A percentile compares a stretch with the other conserved stretches of the same genome.
phyloP scores from a whole-genome alignment of 1,140 invertebrate genomes.

The Batillaria attramentaria region DNA sequence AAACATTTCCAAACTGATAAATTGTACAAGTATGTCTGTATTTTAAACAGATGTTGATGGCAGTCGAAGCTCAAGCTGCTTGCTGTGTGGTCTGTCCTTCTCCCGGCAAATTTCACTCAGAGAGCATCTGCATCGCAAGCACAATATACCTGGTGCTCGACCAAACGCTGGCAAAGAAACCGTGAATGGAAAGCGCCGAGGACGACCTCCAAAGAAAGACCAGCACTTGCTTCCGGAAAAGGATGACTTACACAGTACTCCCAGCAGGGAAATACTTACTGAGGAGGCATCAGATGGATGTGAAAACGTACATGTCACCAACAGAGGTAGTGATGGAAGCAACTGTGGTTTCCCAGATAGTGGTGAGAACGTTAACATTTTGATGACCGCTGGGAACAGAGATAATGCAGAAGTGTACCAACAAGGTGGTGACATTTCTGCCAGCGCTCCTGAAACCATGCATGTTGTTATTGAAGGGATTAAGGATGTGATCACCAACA shows the following conservation, averaged over 20 bases:
- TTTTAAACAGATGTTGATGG: slow-evolving; percentile 50
- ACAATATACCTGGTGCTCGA: slow-evolving; percentile 34
- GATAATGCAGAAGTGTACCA: too few species aligned
- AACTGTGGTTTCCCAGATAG: neutral
- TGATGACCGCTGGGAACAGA: too few species aligned
- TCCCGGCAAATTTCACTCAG: slow-evolving; percentile 43
- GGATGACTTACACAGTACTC: too few species aligned
- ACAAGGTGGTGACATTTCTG: too few species aligned
- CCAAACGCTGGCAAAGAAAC: neutral
- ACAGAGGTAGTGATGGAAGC: neutral
- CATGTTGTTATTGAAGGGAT: slow-evolving; percentile 37
- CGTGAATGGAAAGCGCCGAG: neutral
- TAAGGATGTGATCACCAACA: slow-evolving; percentile 1
- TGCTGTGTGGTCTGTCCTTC: slow-evolving; percentile 51
- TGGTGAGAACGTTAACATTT: neutral
- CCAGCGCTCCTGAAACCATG: slow-evolving; percentile 8
- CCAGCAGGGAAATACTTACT: too few species aligned
- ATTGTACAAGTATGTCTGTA: neutral
- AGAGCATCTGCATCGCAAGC: slow-evolving; percentile 54
- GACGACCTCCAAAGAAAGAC: neutral
- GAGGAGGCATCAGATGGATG: too few species aligned
- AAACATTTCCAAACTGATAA: neutral
- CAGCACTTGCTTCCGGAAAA: too few species aligned
- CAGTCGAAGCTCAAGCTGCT: slow-evolving; percentile 41
- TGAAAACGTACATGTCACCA: neutral